Conservation (phyloP, 2,113 vertebrate genomes). For the Rostratula benghalensis region DNA sequence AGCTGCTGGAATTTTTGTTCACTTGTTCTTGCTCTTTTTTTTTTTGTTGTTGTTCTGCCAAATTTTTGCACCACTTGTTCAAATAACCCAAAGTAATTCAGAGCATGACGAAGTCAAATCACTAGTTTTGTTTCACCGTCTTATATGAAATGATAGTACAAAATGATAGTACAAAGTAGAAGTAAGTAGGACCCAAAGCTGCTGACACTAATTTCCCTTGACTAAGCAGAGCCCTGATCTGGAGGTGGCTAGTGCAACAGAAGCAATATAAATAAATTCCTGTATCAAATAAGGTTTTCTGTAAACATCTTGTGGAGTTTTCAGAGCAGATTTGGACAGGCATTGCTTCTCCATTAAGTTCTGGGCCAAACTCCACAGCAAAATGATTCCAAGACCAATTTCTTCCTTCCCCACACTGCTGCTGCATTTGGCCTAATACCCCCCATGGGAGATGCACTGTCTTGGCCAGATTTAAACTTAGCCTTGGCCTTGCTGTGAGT, state of each 20-base stretch:
- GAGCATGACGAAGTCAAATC: no score
- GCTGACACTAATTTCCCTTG: not conserved
- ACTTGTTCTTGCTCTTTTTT: not conserved
- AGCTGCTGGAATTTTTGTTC: not conserved
- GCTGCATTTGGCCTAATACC: not conserved
- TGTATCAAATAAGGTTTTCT: not conserved
- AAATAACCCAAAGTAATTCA: not conserved
- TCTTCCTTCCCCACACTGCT: not conserved
- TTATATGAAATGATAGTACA: not conserved
- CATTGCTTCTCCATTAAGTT: constrained; percentile 13
- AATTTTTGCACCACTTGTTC: not conserved
- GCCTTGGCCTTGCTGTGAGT: not conserved
- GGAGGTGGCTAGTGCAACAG: not conserved
- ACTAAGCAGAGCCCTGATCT: not conserved
- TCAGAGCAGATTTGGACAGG: not conserved
- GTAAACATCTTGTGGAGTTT: not conserved
- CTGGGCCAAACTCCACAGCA: not conserved
- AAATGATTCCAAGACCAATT: not conserved
- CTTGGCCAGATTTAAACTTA: not conserved
- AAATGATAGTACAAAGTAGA: not conserved
- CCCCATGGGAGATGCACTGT: not conserved
- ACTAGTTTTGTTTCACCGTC: no score
- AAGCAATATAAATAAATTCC: not conserved
- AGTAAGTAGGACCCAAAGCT: not conserved
- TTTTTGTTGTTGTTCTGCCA: no score